Evolutionary conservation across 2,797 vertebrate genomes (phyloP), one percentile per base, ranked within the genome.

Genomic region (Falco cherrug): DNA sequence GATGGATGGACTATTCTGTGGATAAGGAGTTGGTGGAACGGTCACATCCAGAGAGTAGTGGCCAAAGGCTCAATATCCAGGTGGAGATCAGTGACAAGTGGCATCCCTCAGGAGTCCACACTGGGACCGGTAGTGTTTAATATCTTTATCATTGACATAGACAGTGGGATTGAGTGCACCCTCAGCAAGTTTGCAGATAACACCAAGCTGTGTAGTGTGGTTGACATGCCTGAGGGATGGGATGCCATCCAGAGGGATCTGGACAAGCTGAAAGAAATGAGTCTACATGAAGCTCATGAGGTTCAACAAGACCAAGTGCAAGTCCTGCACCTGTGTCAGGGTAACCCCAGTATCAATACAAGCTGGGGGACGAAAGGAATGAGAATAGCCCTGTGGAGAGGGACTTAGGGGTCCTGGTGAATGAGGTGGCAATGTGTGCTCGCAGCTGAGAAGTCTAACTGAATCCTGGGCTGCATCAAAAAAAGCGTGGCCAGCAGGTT

Each of bases 161-260:
- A 29, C 4, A 83, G 11, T 28, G 26, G 13, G 25, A 65, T 43
- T 1, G 2, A 54, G 35, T 41, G 28, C 6, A 43, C 9, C 25
- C 29, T 47, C 15, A 91, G 19, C 25, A 59, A 54, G 28, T 43
- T 60, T 67, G 31, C 39, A 35, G n/a, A 17, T 11, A 26, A 48
- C 13, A 29, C 10, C 15, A 35, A 70, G 20, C 19, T 29, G 22
- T 31, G 18, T 33, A 18, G 16, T 71, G 22, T 2, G 2, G 41
- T 33, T 28, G 50, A 68, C 19, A 11, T 0, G 0, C 41, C 22
- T 35, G 26, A 75, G 29, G 39, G 39, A 41, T 0, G 2, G 19
- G 26, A 29, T 50, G 35, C 11, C 41, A 57, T 50, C 24, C 24
- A 29, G 11, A 45, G 37, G 48, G 24, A 45, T 16, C 13, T 26